A percentile compares a stretch with the other conserved stretches of the same genome.
phyloP scores from a whole-genome alignment of 1,140 invertebrate genomes.

The Anoplolepis gracilipes region DNA sequence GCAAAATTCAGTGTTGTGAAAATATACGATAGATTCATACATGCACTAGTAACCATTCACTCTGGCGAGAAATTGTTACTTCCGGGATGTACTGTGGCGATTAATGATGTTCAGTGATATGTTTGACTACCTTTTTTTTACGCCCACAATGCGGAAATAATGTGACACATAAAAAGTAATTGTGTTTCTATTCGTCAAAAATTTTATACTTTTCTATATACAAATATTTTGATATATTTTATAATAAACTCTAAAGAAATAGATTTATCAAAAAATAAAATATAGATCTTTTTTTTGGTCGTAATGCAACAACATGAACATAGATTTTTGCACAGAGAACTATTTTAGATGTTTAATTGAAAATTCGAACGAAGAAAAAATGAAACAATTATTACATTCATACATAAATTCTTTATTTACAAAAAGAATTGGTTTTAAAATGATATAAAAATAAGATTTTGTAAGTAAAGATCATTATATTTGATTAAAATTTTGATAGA shows the following conservation, averaged over 20 bases:
- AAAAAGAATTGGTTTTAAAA: not conserved
- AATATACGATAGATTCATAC: not conserved
- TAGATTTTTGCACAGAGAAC: not conserved
- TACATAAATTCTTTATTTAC: not conserved
- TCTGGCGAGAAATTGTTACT: not conserved
- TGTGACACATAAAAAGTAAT: not conserved
- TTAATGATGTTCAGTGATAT: conserved; percentile 8
- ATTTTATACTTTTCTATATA: not conserved
- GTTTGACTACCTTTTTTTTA: conserved; percentile 1
- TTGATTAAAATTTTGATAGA: conserved; percentile 1
- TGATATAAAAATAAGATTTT: not conserved
- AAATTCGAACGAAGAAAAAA: not conserved
- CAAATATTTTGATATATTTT: not conserved
- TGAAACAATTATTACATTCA: not conserved
- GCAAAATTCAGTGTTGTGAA: not conserved
- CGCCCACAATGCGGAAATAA: not conserved
- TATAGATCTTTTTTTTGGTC: too few relatives aligned
- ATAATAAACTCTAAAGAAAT: not conserved
- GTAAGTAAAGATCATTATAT: not conserved
- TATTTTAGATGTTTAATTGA: not conserved
- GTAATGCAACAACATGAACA: not conserved
- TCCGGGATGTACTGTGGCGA: not conserved
- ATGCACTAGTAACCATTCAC: not conserved
- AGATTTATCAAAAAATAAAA: not conserved
- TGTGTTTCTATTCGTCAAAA: not conserved